Evolutionary conservation across 2,888 invertebrate species (phyloP), one percentile per base, ranked within the genome.

Genomic region (Diarsia brunnea): DNA sequence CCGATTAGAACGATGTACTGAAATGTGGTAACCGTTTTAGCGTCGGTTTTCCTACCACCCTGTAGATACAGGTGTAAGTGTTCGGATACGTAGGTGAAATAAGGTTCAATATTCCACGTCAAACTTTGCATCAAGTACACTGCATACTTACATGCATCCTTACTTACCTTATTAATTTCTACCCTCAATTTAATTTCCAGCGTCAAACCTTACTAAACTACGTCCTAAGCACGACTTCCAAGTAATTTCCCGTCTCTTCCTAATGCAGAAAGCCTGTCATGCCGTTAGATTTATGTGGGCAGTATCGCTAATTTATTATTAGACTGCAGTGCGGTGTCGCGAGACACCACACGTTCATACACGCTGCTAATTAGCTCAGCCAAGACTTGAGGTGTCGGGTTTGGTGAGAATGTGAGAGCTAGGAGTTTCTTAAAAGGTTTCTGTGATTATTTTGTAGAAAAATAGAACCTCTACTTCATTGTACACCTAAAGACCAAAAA

Each of bases 301-400:
- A 77, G 69, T 68, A 78, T 78, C 31, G 75, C 82, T 76, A 87
- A 81, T 79, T 82, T 85, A 87, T 87, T 81, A 87, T 86, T 77
- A 86, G 84, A 77, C 87, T 87, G 87, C 87, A 87, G 55, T 86
- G 87, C 87, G 66, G 84, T 80, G 79, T 73, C 66, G 77, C 74
- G 16, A 45, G 72, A 82, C 75, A 79, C 79, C 43, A 75, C 61
- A 61, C 61, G 69, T 69, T 67, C 38, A 49, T 45, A 75, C 67
- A 75, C 76, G 58, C 11, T 27, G 60, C 67, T 84, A 86, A 87
- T 87, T 78, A 78, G 49, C 31, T 14, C 16, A 49, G 53, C 38
- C 77, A 77, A 71, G 53, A 77, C 58, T 80, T 69, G 63, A 74
- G 74, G 51, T 63, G 70, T 31, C 49, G 60, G 45, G 38, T 27